Evolutionary conservation across 30 jellyfish, hydroid and myxozoan genomes (phyloP), one percentile per base, ranked within the genome.

Genomic region (Hydractinia echinata): DNA sequence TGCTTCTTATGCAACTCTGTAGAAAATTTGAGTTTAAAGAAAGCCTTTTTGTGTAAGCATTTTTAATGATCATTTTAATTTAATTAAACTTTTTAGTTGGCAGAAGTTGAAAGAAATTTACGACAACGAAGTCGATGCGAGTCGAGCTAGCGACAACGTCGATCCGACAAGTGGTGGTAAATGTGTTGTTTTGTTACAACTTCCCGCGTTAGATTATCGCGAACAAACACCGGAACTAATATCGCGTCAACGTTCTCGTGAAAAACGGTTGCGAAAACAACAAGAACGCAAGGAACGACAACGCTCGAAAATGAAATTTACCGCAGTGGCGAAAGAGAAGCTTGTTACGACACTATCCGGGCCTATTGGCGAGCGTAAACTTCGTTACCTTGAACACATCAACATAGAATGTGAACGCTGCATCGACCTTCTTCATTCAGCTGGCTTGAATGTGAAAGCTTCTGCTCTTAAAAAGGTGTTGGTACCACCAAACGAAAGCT

Each of bases 261-360:
- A 20, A 50, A 48, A 52, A 13, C 19, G 51, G 10, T 20, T 19
- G n/a, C 68, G 61, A 3, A 71, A 71, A 58, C 60, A 50, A 52
- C 10, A 71, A 6, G 81, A 71, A 20, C 11, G n/a, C 15, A 71
- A 20, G 18, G 81, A 71, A 50, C 51, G 51, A 15, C 78, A 21
- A 13, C 61, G 61, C 44, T 3, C 66, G 68, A 64, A 64, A 64
- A 44, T 58, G 19, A 13, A 58, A 58, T 11, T n/a, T 7, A 64
- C 9, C 51, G 8, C 19, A 64, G 74, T 64, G 74, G 2, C 44
- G 44, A 30, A 30, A 30, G 44, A 30, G 44, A 64, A 64, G 18
- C 74, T 44, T n/a, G 74, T 64, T 64, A n/a, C 74, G 19, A 71
- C 81, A 9, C 39, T 71, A 14, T 20, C 81, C 70, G 81, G 81